Conservation (phyloP, 2,797 vertebrate species). For the Parambassis ranga region DNA sequence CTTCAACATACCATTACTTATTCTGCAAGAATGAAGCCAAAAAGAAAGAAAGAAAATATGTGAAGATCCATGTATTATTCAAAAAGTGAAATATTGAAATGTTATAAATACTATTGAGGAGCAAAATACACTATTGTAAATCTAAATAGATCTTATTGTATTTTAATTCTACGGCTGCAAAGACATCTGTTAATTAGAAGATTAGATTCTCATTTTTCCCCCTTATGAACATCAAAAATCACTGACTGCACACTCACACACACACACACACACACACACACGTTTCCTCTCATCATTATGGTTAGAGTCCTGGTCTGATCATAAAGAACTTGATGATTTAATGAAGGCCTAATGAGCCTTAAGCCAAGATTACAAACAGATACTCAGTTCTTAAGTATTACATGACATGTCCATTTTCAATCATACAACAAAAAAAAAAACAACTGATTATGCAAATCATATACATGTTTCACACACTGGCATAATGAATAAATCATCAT, state of each 20-base stretch:
- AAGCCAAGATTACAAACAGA: conserved; percentile 28
- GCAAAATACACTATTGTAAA: too few relatives aligned
- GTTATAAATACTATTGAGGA: too few relatives aligned
- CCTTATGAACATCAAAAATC: neutral
- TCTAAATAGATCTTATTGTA: too few relatives aligned
- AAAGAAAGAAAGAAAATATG: too few relatives aligned
- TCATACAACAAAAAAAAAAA: conserved; percentile 40
- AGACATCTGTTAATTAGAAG: too few relatives aligned
- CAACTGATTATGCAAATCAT: conserved; percentile 59
- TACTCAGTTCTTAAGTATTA: conserved; percentile 32
- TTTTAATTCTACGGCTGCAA: too few relatives aligned
- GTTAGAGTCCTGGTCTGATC: conserved; percentile 21
- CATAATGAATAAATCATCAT: conserved; percentile 42
- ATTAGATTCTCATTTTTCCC: too few relatives aligned
- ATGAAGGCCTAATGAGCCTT: conserved; percentile 24
- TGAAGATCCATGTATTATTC: too few relatives aligned
- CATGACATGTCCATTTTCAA: conserved; percentile 27
- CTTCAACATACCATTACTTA: too few relatives aligned
- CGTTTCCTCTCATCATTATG: conserved; percentile 52
- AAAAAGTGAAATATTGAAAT: too few relatives aligned
- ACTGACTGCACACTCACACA: conserved; percentile 19
- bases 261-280: too few relatives aligned
- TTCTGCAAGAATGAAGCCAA: too few relatives aligned
- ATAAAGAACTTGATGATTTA: conserved; percentile 28
- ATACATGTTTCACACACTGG: conserved; percentile 50